Conservation (phyloP, 2,888 invertebrate species). For the Parnassius smintheus region DNA sequence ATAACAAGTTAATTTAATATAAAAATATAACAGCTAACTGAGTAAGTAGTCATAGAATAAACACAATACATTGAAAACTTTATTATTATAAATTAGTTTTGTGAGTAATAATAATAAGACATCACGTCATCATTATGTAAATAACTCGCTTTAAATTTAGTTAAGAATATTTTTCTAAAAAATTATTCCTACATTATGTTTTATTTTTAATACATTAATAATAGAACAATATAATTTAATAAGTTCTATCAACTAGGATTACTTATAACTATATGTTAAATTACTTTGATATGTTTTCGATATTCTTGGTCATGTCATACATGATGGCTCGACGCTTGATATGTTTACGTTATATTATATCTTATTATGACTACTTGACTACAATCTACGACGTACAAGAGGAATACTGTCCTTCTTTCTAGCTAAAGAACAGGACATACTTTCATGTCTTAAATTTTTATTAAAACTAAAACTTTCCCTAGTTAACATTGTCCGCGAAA, state of each 20-base stretch:
- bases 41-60: no score
- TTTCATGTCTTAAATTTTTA: not conserved
- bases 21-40: no score
- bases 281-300: conserved; percentile 75
- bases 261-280: conserved; percentile 23
- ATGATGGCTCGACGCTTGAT: conserved; percentile 60
- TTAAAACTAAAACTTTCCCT: no score
- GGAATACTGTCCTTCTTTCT: no score
- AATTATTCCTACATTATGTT: not conserved
- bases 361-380: not conserved
- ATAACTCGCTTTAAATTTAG: not conserved
- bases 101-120: no score
- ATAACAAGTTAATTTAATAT: no score
- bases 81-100: no score
- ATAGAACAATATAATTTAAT: not conserved
- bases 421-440: not conserved
- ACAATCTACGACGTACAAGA: not conserved
- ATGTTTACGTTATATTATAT: conserved; percentile 56
- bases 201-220: no score
- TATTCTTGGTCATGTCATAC: conserved; percentile 73
- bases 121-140: not conserved
- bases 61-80: no score
- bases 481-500: no score
- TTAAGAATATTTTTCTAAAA: not conserved
- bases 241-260: not conserved